Evolutionary conservation across 2,113 vertebrate species (phyloP), one percentile per base, ranked within the genome.

Genomic region (Chaetorhynchus papuensis): DNA sequence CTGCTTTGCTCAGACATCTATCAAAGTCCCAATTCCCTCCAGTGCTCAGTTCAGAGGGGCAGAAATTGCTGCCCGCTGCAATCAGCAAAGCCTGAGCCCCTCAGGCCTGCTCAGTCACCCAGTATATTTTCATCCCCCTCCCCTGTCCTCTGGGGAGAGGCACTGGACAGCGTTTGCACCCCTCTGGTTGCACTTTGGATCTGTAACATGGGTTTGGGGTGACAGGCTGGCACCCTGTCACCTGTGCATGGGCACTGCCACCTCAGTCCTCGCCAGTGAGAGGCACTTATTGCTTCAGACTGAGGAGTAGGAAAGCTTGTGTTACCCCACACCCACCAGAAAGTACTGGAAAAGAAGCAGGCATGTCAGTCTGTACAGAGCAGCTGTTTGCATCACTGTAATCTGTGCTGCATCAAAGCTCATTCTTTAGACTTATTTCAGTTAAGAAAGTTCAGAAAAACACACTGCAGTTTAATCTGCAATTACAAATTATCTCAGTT

Each of bases 1-100:
- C 21, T 33, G 41, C 39, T 23, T 13, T 71, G 80, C 61, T 75
- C 81, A 94, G 83, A 60, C 47, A 53, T 22, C 68, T 41, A 33
- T 26, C 42, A 45, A 28, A 83, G 65, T 13, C 56, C 35, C 60
- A 81, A 5, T 33, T 87, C 72, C 56, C 41, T 60, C 23, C 10
- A 68, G 35, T 0, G 0, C 10, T 2, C 0, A 1, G 27, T 61
- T 77, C 68, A 61, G 31, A 88, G 59, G 53, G 88, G 71, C 5
- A 88, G 45, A 61, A 94, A 77, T 76, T 86, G 54, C 82, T 92
- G 70, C 66, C 71, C 60, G 45, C 9, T 61, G 65, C 50, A 78
- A 33, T 31, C 78, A 76, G 54, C 19, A 8, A 72, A 92, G 41
- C 9, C 63, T 18, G 44, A 93, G 61, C 49, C 37, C 20, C 61